Evolutionary conservation across 2,113 vertebrate species (phyloP).

Genomic region (Hyperoodon ampullatus): DNA sequence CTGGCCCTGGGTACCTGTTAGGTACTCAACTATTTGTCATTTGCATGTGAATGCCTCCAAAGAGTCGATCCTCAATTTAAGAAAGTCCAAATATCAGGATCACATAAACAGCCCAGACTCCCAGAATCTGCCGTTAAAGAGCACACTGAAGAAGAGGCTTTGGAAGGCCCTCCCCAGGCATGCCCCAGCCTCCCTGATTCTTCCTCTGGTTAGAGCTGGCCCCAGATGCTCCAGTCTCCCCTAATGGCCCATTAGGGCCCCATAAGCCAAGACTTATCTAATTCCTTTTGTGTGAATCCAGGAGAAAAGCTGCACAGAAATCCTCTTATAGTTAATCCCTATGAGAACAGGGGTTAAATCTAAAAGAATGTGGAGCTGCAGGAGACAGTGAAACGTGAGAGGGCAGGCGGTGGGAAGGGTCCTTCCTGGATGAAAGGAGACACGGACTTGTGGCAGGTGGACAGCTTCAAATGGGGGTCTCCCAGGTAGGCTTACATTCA

Average conservation of each 20-base stretch:
- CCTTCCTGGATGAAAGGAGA: neutral
- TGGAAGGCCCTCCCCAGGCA: neutral
- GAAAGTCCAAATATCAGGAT: conserved; percentile 1
- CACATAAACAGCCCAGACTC: neutral
- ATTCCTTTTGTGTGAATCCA: conserved; percentile 73
- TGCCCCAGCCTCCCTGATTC: neutral
- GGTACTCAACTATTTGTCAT: neutral
- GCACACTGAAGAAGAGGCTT: neutral
- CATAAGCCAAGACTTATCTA: conserved; percentile 76
- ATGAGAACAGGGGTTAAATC: conserved; percentile 69
- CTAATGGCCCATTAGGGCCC: conserved; percentile 73
- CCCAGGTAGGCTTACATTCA: neutral
- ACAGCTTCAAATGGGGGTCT: neutral
- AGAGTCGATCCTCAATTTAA: neutral
- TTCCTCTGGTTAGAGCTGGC: conserved; percentile 3
- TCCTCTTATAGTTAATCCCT: conserved; percentile 78
- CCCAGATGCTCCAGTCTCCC: conserved; percentile 50
- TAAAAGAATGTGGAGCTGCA: conserved; percentile 29
- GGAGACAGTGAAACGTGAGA: conserved; percentile 12
- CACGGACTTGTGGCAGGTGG: neutral
- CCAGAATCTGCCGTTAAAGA: neutral
- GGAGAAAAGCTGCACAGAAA: conserved; percentile 72
- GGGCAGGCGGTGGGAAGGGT: neutral
- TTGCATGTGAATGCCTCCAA: neutral
- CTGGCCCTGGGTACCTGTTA: neutral